Evolutionary conservation across 92 coral and sea anemone genomes (phyloP), one percentile per base, ranked within the genome.

Genomic region (Umimayanthus kanabou): DNA sequence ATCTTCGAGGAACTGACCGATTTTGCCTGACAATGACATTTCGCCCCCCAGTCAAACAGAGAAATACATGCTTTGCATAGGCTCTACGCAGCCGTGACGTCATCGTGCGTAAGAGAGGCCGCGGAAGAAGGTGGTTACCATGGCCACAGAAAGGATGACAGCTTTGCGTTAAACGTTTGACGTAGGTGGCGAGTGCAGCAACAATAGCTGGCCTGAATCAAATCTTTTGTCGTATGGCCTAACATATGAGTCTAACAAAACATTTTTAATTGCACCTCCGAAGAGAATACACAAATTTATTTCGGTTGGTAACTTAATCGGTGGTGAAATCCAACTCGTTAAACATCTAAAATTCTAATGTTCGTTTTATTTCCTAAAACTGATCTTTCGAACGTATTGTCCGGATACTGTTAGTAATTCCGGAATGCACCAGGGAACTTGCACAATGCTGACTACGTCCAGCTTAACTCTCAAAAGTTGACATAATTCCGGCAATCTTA

Each of bases 31-130:
- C 91, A 93, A 93, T 90, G 96, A 95, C 98, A 93, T 93, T 92
- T 88, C 89, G 88, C 90, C 92, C 94, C 93, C 82, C 90, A 91
- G 94, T 87, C 89, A 82, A 84, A 76, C 89, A 57, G 88, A 50
- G 83, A 88, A 91, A 93, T 90, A 95, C 98, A 93, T 93, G 98
- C 95, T 94, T 94, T 92, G 89, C 93, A 90, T 88, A 91, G 90
- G 94, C 93, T 88, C 93, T 92, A 90, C 93, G 91, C 90, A 84
- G 71, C 77, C 72, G 87, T 95, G 96, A 95, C 98, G 98, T 95
- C 98, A 95, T 95, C 80, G 94, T 91, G 89, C 98, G 98, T 95
- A 95, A 92, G 89, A 87, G 93, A 88, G 91, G 94, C 96, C 94
- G 93, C 93, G 91, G 94, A 92, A 92, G 94, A 95, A 94, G 90